Conservation (phyloP, 2,797 vertebrate genomes). For the Anguilla anguilla region DNA sequence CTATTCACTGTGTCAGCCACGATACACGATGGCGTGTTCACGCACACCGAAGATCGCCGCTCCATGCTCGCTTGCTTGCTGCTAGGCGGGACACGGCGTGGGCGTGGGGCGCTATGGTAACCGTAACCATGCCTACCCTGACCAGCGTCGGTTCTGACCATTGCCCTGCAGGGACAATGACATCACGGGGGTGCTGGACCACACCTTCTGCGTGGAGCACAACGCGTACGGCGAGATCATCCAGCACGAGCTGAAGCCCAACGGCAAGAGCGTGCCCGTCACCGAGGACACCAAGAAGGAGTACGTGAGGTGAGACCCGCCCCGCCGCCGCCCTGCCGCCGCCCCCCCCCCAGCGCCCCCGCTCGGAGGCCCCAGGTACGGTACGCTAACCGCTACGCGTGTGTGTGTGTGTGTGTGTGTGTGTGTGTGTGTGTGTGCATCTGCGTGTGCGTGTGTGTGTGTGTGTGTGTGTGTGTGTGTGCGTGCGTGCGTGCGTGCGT, state of each 20-base stretch:
- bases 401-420: not conserved
- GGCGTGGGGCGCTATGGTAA: too few relatives aligned
- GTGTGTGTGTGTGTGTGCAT: not conserved
- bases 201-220: conserved; percentile 97
- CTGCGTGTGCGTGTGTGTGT: too few relatives aligned
- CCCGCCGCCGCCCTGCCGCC: not conserved
- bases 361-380: not conserved
- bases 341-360: not conserved
- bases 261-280: conserved; percentile 90
- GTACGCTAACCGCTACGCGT: too few relatives aligned
- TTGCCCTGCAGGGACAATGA: conserved; percentile 77
- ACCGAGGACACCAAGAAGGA: conserved; percentile 93
- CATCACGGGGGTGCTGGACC: conserved; percentile 95
- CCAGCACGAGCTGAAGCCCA: conserved; percentile 96
- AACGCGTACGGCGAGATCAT: conserved; percentile 96
- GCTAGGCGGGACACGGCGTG: too few relatives aligned
- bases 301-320: conserved; percentile 79
- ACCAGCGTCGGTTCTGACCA: too few relatives aligned
- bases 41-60: not conserved
- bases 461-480: too few relatives aligned
- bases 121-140: not conserved
- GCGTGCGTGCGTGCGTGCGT: too few relatives aligned
- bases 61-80: too few relatives aligned
- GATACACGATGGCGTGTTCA: not conserved
- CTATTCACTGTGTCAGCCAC: not conserved